Conservation (phyloP, 2,113 vertebrate species). For the Chamaea fasciata region DNA sequence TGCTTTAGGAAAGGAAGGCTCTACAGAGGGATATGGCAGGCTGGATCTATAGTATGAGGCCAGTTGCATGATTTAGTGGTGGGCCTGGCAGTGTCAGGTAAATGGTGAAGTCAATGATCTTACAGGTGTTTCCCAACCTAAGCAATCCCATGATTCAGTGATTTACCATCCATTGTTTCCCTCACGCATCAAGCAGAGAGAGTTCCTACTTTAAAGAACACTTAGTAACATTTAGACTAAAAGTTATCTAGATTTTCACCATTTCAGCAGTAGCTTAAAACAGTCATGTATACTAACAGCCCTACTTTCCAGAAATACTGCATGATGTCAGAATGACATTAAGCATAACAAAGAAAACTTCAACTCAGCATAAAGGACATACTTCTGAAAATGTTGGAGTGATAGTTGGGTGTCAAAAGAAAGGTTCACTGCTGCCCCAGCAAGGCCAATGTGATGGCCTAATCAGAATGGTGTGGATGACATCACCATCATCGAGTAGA, state of each 20-base stretch:
- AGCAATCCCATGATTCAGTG: background rate
- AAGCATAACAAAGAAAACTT: background rate
- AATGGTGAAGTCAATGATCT: background rate
- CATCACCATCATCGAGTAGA: accelerated
- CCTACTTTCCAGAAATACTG: background rate
- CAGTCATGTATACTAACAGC: background rate
- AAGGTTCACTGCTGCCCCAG: background rate
- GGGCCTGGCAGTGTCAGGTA: background rate
- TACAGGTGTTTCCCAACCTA: background rate
- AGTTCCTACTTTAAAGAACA: background rate
- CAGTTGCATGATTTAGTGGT: background rate
- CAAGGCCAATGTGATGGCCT: background rate
- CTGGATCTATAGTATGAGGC: background rate
- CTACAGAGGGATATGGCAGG: background rate
- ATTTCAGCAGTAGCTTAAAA: background rate
- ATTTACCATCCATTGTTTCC: background rate
- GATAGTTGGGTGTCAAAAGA: background rate
- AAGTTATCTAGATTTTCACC: background rate
- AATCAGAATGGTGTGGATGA: background rate
- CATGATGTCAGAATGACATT: background rate
- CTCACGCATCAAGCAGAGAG: background rate
- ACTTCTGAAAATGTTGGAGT: background rate
- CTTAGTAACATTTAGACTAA: background rate
- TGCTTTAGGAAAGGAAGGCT: background rate
- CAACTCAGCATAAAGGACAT: background rate